Evolutionary conservation across 2,113 vertebrate species (phyloP).

Genomic region (Dendropsophus ebraccatus): DNA sequence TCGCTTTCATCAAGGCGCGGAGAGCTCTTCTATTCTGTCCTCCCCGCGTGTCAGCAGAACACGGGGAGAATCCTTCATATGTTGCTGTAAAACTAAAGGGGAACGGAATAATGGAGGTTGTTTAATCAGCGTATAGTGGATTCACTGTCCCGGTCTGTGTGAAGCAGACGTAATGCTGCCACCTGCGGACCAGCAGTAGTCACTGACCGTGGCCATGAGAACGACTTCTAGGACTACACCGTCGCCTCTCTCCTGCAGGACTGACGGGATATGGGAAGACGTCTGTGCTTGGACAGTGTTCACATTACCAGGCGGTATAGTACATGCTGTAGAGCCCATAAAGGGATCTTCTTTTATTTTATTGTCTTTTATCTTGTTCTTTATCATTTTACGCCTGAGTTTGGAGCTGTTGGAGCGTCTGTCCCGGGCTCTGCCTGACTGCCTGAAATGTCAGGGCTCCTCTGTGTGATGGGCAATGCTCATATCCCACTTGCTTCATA

Average conservation of each 20-base stretch:
- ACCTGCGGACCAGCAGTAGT: neutral
- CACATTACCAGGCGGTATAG: no score
- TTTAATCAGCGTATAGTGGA: neutral
- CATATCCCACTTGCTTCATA: neutral
- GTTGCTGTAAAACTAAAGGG: neutral
- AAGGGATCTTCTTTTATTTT: no score
- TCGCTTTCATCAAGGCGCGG: neutral
- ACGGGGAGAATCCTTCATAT: neutral
- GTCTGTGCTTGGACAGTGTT: no score
- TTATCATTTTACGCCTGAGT: no score
- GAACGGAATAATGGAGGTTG: neutral
- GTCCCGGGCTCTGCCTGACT: neutral
- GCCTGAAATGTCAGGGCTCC: neutral
- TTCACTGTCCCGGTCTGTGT: neutral
- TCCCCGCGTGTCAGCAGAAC: neutral
- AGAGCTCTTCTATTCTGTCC: neutral
- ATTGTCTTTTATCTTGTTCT: neutral
- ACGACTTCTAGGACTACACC: no score
- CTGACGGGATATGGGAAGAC: no score
- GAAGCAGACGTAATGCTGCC: neutral
- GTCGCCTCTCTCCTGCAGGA: no score
- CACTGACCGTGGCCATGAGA: neutral
- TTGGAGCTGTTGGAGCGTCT: no score
- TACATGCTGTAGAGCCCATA: no score
- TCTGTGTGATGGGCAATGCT: neutral